Conservation (phyloP, 2,113 vertebrate genomes). For the Tenrec ecaudatus region DNA sequence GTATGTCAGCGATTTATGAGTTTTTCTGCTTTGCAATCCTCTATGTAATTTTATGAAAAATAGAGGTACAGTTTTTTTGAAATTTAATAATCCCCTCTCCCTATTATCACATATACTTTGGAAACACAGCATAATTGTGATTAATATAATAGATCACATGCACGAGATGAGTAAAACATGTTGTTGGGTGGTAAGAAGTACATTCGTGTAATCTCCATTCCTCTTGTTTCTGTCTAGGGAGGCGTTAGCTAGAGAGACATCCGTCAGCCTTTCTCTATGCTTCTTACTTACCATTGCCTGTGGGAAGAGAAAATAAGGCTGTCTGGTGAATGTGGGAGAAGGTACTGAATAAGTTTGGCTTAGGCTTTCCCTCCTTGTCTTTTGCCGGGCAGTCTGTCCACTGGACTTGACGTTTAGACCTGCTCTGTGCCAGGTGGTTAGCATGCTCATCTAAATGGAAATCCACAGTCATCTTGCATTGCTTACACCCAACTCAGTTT, state of each 20-base stretch:
- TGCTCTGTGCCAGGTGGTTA: background rate
- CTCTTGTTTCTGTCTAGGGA: background rate
- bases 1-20: background rate
- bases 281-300: background rate
- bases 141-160: background rate
- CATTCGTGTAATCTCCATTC: background rate
- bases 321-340: background rate
- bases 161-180: background rate
- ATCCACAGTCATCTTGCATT: accelerated
- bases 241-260: background rate
- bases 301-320: background rate
- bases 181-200: background rate
- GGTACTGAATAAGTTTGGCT: background rate
- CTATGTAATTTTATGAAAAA: constrained; percentile 36
- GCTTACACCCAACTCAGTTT: no score
- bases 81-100: constrained; percentile 26
- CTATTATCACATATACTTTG: background rate
- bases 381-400: background rate
- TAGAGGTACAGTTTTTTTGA: background rate
- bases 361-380: background rate
- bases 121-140: background rate
- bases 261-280: background rate
- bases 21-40: background rate
- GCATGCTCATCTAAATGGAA: background rate
- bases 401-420: background rate